Evolutionary conservation across 2,797 vertebrate species (phyloP).

Genomic region (Phoeniculus purpureus): DNA sequence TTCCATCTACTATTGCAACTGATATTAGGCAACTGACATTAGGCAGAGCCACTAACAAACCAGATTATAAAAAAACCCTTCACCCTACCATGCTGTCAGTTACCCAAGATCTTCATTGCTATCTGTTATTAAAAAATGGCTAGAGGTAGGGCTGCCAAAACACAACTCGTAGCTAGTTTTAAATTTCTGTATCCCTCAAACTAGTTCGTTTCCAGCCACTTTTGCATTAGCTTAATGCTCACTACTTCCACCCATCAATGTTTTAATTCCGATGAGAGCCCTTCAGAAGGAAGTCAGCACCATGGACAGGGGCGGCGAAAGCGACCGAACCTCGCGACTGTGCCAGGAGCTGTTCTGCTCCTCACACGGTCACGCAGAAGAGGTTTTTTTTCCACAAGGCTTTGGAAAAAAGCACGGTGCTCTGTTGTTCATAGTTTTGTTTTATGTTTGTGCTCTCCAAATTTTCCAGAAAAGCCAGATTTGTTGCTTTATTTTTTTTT

Average conservation of each 20-base stretch:
- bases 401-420: rapidly evolving
- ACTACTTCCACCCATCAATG: not conserved
- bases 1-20: not conserved
- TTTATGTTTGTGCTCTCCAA: not conserved
- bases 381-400: not conserved
- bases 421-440: not conserved
- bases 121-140: not conserved
- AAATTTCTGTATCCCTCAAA: not conserved
- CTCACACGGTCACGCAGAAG: not conserved
- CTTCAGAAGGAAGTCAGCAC: conserved; percentile 60
- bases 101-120: not conserved
- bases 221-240: rapidly evolving
- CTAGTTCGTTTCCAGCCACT: not conserved
- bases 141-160: not conserved
- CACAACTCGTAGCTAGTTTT: not conserved
- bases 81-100: not conserved
- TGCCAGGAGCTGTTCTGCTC: not conserved
- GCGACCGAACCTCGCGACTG: not conserved
- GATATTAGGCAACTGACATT: not conserved
- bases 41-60: not conserved
- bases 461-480: not conserved
- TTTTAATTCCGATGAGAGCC: rapidly evolving
- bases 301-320: conserved; percentile 69
- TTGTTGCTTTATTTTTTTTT: not conserved
- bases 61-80: not conserved